These are phyloP conservation scores for Trochalopteron elliotii DNA, from an alignment of 2,113 vertebrate species.

Conservation along the genomic window DNA sequence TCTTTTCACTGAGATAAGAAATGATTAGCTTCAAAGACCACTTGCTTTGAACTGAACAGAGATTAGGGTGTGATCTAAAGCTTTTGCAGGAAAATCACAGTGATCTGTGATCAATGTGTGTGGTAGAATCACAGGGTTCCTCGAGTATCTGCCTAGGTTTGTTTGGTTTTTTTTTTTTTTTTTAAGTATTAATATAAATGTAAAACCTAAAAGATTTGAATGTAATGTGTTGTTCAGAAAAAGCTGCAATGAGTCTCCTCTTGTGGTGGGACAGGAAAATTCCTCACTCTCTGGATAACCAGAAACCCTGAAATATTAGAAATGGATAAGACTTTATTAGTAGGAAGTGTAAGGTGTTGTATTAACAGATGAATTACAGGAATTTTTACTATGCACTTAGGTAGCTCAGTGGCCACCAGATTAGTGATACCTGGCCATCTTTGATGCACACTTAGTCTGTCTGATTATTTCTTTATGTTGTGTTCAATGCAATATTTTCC, in stretches of 20 bases:
- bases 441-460: background rate
- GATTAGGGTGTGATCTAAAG: background rate
- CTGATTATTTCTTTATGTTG: background rate
- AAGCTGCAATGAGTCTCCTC: background rate
- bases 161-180: background rate
- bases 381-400: background rate
- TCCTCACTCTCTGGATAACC: background rate
- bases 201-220: background rate
- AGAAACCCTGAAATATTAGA: background rate
- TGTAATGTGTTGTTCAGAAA: background rate
- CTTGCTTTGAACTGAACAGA: background rate
- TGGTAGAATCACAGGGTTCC: background rate
- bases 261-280: background rate
- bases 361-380: background rate
- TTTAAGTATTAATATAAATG: background rate
- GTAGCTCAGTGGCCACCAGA: background rate
- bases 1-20: background rate
- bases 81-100: background rate
- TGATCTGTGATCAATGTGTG: accelerated
- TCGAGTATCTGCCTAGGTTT: background rate
- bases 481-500: background rate
- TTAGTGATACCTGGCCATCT: background rate
- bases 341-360: background rate
- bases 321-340: background rate
- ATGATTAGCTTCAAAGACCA: background rate